Percentiles rank a stretch among this genome's conserved stretches.
Conservation (phyloP, 2,797 vertebrate genomes). For the Diglossa cyanea region DNA sequence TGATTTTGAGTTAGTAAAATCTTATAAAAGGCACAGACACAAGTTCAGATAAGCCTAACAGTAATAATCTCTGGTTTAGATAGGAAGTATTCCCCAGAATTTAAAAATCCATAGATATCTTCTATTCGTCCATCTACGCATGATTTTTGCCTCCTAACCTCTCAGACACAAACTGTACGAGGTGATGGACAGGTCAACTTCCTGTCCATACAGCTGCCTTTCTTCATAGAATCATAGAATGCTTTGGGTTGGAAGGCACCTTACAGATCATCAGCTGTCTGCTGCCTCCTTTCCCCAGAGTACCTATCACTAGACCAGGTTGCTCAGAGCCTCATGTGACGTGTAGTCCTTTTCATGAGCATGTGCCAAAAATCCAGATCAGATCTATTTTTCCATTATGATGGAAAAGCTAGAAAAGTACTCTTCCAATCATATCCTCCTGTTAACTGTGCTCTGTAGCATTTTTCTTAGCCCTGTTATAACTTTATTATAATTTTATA, state of each 20-base stretch:
- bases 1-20: neutral
- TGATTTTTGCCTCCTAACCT: neutral
- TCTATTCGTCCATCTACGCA: neutral
- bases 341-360: neutral
- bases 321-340: neutral
- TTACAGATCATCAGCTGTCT: neutral
- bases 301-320: neutral
- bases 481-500: neutral
- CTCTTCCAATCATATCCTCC: neutral
- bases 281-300: neutral
- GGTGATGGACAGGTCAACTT: neutral
- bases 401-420: neutral
- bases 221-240: neutral
- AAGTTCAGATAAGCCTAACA: neutral
- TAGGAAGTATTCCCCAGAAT: neutral
- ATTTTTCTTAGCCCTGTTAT: neutral
- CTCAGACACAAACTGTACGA: neutral
- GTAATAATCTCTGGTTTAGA: neutral
- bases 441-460: neutral
- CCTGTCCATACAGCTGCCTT: rapidly evolving
- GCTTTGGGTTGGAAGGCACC: neutral
- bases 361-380: neutral
- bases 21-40: neutral
- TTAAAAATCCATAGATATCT: neutral
- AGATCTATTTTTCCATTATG: neutral